Evolutionary conservation across 2,888 invertebrate species (phyloP).

Genomic region (Cryptophagus acutangulus): DNA sequence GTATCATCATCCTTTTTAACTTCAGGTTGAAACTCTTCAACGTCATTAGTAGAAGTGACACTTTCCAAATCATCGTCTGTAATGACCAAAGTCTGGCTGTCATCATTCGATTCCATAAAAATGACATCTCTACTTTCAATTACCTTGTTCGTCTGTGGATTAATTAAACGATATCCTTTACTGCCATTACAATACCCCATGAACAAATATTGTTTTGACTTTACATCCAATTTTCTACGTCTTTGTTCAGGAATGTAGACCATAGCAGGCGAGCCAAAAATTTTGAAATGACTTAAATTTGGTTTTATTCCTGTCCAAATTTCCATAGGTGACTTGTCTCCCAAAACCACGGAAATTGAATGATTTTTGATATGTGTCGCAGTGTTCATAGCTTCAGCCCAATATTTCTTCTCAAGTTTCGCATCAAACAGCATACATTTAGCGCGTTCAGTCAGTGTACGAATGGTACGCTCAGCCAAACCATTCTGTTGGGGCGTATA

Average conservation of each 20-base stretch:
- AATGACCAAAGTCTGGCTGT: no score
- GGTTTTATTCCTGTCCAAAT: conserved; percentile 30
- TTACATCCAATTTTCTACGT: conserved; percentile 32
- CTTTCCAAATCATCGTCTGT: no score
- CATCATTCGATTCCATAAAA: conserved; percentile 3
- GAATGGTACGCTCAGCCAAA: conserved; percentile 24
- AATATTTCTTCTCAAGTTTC: conserved; percentile 16
- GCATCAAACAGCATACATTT: conserved; percentile 22
- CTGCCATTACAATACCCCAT: conserved; percentile 34
- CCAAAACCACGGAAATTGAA: conserved; percentile 16
- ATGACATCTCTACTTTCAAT: conserved; percentile 9
- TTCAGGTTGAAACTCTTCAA: no score
- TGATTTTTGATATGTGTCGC: conserved; percentile 20
- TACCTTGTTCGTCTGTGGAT: conserved; percentile 2
- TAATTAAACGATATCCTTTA: conserved; percentile 14
- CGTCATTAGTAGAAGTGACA: no score
- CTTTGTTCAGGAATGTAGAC: conserved; percentile 34
- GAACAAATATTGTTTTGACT: conserved; percentile 31
- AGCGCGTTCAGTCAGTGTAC: conserved; percentile 28
- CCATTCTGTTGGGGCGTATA: no score
- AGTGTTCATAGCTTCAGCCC: no score
- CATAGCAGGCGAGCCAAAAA: conserved; percentile 38
- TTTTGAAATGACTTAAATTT: conserved; percentile 33
- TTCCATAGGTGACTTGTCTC: conserved; percentile 15
- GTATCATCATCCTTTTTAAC: no score